Base-by-base conservation (phyloP, 2,888 invertebrate genomes). In the Seladonia tumulorum region DNA sequence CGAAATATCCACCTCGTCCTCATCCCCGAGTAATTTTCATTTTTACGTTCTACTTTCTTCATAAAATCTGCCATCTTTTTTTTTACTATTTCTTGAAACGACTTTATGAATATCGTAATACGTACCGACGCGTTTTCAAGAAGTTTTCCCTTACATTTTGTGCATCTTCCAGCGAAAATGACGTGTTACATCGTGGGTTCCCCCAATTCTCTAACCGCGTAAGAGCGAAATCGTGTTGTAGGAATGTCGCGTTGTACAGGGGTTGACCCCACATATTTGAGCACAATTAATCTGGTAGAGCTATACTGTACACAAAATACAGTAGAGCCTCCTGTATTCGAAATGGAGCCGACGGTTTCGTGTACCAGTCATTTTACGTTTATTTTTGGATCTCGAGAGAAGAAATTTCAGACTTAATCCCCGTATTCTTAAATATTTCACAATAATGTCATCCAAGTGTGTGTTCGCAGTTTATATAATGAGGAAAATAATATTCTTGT, bases 211-310 rank as follows among this genome's bases (percentile, higher is more conserved):
- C 22, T 70, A 39, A 70, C 22, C 68, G n/a, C 35, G 10, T 70
- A 39, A 70, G 35, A 70, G 68, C 39, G 22, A 39, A 63, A 63
- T 63, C 25, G 16, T 63, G 63, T 63, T 63, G 63, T 63, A 63
- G 29, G 25, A 25, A 29, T 29, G 16, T 29, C 29, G 29, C 29
- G 63, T 63, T 63, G 29, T 2, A 16, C 25, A 63, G 63, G 29
- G 63, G 29, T 25, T 63, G 63, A 63, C 63, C 63, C 29, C 16
- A 63, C 63, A 63, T 63, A 63, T 63, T 29, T 29, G 29, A 63
- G 29, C 29, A 29, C 25, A 63, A 63, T 63, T 63, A 63, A 63
- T 63, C 63, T 29, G 25, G 63, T 16, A 0, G 29, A 63, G n/a
- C 57, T n/a, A 12, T n/a, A 57, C n/a, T 4, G 57, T n/a, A n/a